These are phyloP conservation scores for Ophion ventricosus DNA, from an alignment of 2,888 invertebrate species.

Conservation along the genomic window DNA sequence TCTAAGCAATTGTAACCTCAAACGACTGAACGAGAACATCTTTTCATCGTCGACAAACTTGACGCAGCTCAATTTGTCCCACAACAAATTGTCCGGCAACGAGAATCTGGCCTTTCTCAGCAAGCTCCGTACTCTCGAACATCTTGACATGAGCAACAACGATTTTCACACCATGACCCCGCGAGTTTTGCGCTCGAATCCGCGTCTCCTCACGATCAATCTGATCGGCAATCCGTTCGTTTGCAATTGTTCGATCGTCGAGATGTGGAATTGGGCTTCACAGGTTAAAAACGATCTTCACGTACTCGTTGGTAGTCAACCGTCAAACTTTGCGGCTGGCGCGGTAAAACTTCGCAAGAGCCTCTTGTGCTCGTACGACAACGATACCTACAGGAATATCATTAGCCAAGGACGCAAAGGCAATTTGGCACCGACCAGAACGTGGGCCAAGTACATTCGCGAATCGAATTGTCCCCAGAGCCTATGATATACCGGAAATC, in stretches of 20 bases:
- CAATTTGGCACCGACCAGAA: slow-evolving; percentile 86
- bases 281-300: slow-evolving; percentile 87
- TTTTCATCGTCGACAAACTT: slow-evolving; percentile 87
- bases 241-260: slow-evolving; percentile 88
- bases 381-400: slow-evolving; percentile 81
- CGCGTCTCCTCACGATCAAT: slow-evolving; percentile 86
- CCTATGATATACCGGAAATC: slow-evolving; percentile 75
- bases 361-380: slow-evolving; percentile 87
- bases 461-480: slow-evolving; percentile 86
- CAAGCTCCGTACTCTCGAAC: slow-evolving; percentile 85
- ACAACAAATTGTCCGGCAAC: slow-evolving; percentile 85
- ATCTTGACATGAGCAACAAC: slow-evolving; percentile 87
- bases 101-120: slow-evolving; percentile 86
- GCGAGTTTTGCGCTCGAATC: slow-evolving; percentile 85
- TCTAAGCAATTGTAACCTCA: slow-evolving; percentile 87
- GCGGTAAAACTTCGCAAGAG: slow-evolving; percentile 88
- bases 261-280: slow-evolving; percentile 90
- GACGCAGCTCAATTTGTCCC: slow-evolving; percentile 86
- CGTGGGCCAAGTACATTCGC: slow-evolving; percentile 89
- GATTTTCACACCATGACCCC: slow-evolving; percentile 86
- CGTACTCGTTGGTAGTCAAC: slow-evolving; percentile 88
- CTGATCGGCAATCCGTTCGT: slow-evolving; percentile 88
- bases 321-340: slow-evolving; percentile 87
- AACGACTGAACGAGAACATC: slow-evolving; percentile 85
- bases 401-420: slow-evolving; percentile 84